Evolutionary conservation across 2,888 invertebrate genomes (phyloP).

Genomic region (Diaphora mendica): DNA sequence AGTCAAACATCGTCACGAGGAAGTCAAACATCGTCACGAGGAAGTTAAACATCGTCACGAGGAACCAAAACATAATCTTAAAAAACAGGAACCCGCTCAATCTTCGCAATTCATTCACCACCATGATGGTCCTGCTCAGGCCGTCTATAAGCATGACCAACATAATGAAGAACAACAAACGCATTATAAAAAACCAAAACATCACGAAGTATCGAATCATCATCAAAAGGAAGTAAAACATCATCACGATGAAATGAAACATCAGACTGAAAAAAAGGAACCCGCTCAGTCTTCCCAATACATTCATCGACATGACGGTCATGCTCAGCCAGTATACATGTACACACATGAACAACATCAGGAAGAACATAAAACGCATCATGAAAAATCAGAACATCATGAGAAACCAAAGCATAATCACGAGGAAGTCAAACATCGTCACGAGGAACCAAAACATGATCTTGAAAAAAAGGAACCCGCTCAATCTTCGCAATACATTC

Average conservation of each 20-base stretch:
- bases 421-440: background rate
- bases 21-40: background rate
- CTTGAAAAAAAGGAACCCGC: constrained; percentile 10
- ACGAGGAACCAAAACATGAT: background rate
- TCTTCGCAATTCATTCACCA: background rate
- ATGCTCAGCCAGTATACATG: background rate
- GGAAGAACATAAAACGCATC: background rate
- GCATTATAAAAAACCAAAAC: background rate
- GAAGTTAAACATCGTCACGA: background rate
- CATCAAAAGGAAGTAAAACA: background rate
- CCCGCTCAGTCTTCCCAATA: constrained; percentile 2
- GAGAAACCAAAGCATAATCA: background rate
- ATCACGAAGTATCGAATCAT: background rate
- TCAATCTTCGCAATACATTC: background rate
- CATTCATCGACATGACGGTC: constrained; percentile 36
- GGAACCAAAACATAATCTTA: background rate
- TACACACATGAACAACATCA: background rate
- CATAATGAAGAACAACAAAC: background rate
- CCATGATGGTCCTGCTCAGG: background rate
- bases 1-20: background rate
- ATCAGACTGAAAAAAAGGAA: constrained; percentile 9
- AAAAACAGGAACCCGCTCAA: constrained; percentile 9
- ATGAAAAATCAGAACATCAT: background rate
- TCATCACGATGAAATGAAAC: background rate
- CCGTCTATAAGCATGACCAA: background rate